Evolutionary conservation across 2,113 vertebrate genomes (phyloP), one percentile per base, ranked within the genome.

Genomic region (Daubentonia madagascariensis): DNA sequence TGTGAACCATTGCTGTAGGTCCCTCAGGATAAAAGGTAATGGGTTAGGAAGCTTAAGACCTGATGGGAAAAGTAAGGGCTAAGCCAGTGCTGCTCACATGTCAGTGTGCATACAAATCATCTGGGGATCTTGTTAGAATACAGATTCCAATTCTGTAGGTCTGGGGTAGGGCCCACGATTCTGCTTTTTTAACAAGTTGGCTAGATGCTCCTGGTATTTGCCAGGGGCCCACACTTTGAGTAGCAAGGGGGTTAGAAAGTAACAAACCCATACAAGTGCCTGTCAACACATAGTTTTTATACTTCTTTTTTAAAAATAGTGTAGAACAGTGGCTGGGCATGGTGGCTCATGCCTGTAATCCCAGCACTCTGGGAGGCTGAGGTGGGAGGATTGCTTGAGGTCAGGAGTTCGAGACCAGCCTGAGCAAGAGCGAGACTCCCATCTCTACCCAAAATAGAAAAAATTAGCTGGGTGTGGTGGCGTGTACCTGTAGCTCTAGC

Each of bases 31-130:
- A n/a, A 37, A 78, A 54, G 45, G 8, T 52, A 45, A 48, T 6
- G 9, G 6, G 4, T 59, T n/a, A 52, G 43, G 76, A 84, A 79
- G 35, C 10, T 16, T 20, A n/a, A 35, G 76, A 30, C 70, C 25
- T 20, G 16, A 23, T 67, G 50, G 72, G 57, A 57, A 68, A 84
- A 61, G 28, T 3, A 80, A 68, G 28, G 57, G 35, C 81, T 50
- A 73, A 85, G 2, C 40, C 13, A 20, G 10, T 10, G 14, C 40
- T 12, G 14, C 48, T 54, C 37, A 40, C 28, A 48, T 17, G 5
- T 8, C 23, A 14, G 0, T 45, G 73, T 40, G 32, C 14, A 3
- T 37, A 22, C 2, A 2, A 2, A 4, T 35, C n/a, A 8, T 25
- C 30, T 40, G 65, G n/a, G 22, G 48, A 3, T 48, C 52, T 32